phyloP scores from a whole-genome alignment of 2,113 vertebrate genomes.

The Alaudala cheleensis region DNA sequence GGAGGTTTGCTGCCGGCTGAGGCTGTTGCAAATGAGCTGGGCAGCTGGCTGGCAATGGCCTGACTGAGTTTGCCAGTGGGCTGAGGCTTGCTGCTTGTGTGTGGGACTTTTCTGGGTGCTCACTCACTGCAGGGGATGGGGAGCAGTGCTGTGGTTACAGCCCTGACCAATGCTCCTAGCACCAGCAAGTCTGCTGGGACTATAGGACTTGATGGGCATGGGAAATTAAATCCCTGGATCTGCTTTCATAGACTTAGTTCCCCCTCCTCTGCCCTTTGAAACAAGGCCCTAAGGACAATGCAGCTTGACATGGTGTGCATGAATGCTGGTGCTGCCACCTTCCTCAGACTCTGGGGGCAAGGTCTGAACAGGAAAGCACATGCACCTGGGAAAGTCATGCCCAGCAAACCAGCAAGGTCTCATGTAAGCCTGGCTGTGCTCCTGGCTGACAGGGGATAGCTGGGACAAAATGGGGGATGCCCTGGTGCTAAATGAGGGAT shows the following conservation, averaged over 20 bases:
- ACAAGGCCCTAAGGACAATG: rapidly evolving
- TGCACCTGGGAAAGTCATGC: rapidly evolving
- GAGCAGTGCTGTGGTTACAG: background rate
- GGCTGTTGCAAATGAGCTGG: background rate
- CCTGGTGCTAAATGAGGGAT: rapidly evolving
- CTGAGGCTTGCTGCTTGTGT: background rate
- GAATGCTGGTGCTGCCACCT: rapidly evolving
- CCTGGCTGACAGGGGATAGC: background rate
- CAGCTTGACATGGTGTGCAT: background rate
- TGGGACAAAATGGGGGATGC: too few species aligned
- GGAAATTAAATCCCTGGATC: background rate
- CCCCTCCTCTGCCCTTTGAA: rapidly evolving
- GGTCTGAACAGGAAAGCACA: background rate
- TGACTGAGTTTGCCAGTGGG: background rate
- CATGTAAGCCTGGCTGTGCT: background rate
- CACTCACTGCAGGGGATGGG: background rate
- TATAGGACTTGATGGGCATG: background rate
- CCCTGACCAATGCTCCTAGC: rapidly evolving
- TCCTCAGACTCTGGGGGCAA: background rate
- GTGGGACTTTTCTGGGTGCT: background rate
- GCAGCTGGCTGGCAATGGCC: background rate
- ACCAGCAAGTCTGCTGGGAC: rapidly evolving
- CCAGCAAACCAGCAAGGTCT: background rate
- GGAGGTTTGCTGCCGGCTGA: background rate
- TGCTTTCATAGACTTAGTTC: background rate